Evolutionary conservation across 2,797 vertebrate species (phyloP), one percentile per base, ranked within the genome.

Genomic region (Pogoniulus pusillus): DNA sequence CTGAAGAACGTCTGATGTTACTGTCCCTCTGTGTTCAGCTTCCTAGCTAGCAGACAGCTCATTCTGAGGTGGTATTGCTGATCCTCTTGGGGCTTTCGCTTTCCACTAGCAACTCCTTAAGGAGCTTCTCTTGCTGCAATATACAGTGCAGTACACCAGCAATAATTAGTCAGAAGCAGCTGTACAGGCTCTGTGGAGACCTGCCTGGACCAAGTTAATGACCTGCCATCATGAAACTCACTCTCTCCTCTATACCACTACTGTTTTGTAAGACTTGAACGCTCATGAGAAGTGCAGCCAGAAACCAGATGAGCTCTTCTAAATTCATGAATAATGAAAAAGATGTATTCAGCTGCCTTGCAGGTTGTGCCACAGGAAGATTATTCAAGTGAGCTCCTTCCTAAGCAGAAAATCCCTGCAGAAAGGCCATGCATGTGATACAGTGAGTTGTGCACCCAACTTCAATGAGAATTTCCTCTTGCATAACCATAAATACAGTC

Each of bases 341-440:
- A 74, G 37, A 87, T 23, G 24, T 6, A 90, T 47, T 88, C 70
- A 81, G 72, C 49, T 53, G 22, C 88, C 72, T 79, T 63, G 63
- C 69, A 94, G 70, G 84, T 89, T 92, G 82, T 77, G 47, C 72
- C 65, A 80, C 70, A 23, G 78, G 85, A 77, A 54, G 76, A 81
- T 81, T 94, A 89, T 65, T 76, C 66, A 92, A 17, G 3, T 39
- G 47, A 78, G 47, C 59, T 85, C 69, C 70, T 95, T 87, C 4
- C 0, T 90, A 91, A 95, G 88, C 75, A 94, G 70, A 78, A 96
- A 95, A 96, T 95, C 90, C 93, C 86, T 79, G 32, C 57, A 81
- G 82, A 82, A 78, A 93, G 45, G 66, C 84, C 66, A 55, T 78
- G 66, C 91, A 91, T 71, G 93, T 93, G 93, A 95, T 78, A 82